Conservation (phyloP, 2,797 vertebrate genomes). For the Amniataba percoides region DNA sequence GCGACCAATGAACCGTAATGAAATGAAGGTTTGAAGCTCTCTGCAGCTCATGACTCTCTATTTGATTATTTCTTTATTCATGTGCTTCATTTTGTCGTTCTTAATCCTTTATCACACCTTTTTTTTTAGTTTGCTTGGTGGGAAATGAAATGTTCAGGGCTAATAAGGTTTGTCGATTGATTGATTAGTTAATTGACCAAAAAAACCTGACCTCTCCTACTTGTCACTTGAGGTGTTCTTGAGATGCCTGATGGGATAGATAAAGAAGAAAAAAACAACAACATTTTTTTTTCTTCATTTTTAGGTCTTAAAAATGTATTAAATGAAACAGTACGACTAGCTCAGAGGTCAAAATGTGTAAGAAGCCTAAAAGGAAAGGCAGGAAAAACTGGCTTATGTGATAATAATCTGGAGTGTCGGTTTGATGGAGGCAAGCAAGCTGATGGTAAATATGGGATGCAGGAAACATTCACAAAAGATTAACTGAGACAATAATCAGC, state of each 20-base stretch:
- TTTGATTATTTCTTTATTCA: no score
- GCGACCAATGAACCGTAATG: conserved; percentile 19
- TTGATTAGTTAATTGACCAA: no score
- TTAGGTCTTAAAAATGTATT: neutral
- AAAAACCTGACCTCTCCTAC: no score
- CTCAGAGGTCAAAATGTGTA: neutral
- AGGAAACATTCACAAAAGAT: no score
- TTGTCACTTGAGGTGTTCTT: neutral
- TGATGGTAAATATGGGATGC: neutral
- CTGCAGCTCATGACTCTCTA: neutral
- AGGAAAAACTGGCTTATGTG: neutral
- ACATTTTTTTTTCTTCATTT: neutral
- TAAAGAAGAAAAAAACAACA: neutral
- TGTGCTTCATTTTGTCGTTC: neutral
- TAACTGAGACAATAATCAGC: no score
- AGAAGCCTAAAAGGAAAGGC: neutral
- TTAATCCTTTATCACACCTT: neutral
- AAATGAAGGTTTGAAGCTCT: conserved; percentile 50
- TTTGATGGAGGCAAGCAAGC: neutral
- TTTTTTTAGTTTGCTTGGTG: neutral
- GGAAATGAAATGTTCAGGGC: neutral
- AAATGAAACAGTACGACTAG: neutral
- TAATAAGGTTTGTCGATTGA: neutral
- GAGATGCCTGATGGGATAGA: neutral
- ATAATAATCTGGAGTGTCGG: neutral